A percentile compares a stretch with the other conserved stretches of the same genome.
Conservation (phyloP, 1,140 invertebrate genomes). For the Callitettix versicolor region DNA sequence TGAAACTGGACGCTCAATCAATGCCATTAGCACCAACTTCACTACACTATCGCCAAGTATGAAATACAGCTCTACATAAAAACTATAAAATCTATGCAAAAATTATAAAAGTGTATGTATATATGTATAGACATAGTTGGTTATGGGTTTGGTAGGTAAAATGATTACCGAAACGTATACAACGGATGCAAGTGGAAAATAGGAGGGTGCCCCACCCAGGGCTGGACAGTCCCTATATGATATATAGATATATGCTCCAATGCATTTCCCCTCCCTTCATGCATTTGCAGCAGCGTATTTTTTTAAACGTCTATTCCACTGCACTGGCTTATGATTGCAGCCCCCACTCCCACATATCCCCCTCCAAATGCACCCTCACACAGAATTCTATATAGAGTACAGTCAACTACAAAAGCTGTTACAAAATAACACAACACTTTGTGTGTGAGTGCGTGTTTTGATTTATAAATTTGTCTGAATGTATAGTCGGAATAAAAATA, state of each 20-base stretch:
- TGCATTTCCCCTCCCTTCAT: not conserved
- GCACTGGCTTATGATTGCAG: slow-evolving; percentile 7
- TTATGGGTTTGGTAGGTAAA: not conserved
- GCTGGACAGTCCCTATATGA: slow-evolving; percentile 4
- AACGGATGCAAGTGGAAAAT: not conserved
- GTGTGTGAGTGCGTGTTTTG: not conserved
- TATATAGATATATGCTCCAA: slow-evolving; percentile 6
- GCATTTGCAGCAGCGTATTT: slow-evolving; percentile 5
- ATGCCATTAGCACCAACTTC: too few species aligned
- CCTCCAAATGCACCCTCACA: not conserved
- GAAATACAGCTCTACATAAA: too few species aligned
- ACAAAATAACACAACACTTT: not conserved
- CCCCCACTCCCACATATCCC: not conserved
- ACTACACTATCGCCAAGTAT: too few species aligned
- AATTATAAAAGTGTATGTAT: too few species aligned
- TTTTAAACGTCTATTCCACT: not conserved
- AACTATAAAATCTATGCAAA: too few species aligned
- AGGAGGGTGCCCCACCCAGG: not conserved
- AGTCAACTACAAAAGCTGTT: slow-evolving; percentile 7
- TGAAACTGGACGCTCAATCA: not conserved
- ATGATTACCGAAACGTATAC: not conserved
- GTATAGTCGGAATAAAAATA: too few species aligned
- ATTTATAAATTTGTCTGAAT: too few species aligned
- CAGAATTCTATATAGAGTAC: slow-evolving; percentile 13
- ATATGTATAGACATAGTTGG: too few species aligned